Evolutionary conservation across 2,113 vertebrate species (phyloP).

Genomic region (Antechinus stuartii): DNA sequence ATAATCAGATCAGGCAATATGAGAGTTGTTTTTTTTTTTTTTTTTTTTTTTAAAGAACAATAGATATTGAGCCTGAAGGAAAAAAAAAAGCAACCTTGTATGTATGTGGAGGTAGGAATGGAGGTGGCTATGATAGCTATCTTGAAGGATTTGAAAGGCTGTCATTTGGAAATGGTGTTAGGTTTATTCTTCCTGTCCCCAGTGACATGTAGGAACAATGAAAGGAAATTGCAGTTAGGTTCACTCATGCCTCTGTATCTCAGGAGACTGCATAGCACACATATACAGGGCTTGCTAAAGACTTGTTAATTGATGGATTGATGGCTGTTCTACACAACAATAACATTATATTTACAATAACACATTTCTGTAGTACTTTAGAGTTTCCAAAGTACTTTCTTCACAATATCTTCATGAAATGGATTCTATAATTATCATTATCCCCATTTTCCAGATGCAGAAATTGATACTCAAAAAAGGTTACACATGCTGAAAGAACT

Average conservation of each 20-base stretch:
- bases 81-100: background rate
- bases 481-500: background rate
- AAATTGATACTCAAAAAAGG: background rate
- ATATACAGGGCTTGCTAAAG: background rate
- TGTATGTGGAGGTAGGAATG: background rate
- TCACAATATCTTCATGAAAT: background rate
- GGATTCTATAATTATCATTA: background rate
- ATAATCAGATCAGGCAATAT: background rate
- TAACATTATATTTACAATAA: background rate
- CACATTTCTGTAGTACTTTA: background rate
- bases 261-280: background rate
- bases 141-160: background rate
- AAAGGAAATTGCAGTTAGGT: background rate
- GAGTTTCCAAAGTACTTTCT: background rate
- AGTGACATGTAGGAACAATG: background rate
- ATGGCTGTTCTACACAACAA: background rate
- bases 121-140: background rate
- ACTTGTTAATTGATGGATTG: background rate
- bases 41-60: background rate
- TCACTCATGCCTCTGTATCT: fast-evolving
- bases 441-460: background rate
- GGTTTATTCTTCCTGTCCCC: background rate
- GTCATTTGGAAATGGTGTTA: background rate
- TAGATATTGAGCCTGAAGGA: background rate
- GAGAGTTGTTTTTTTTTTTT: background rate